These are phyloP conservation scores for Danio albolineatus DNA, from an alignment of 2,797 vertebrate species.

Conservation along the genomic window DNA sequence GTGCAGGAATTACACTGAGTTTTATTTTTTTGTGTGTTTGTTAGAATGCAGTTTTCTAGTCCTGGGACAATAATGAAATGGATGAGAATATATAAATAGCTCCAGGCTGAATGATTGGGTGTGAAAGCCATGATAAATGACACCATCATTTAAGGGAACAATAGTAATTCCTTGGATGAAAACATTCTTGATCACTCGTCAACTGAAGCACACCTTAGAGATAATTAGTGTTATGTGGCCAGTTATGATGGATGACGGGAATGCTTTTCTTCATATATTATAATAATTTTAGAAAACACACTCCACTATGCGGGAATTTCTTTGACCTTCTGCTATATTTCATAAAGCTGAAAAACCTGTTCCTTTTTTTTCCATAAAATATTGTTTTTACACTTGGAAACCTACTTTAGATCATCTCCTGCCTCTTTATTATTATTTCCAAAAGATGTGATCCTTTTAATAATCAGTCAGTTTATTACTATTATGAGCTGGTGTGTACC, in stretches of 20 bases:
- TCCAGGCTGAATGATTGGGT: neutral
- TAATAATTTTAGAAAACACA: slow-evolving; percentile 29
- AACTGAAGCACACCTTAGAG: slow-evolving; percentile 37
- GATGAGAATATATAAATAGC: slow-evolving; percentile 38
- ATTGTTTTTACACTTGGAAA: neutral
- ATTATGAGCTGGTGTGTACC: too few species aligned
- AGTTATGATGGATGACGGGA: slow-evolving; percentile 35
- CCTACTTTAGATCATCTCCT: neutral
- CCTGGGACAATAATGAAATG: slow-evolving; percentile 15
- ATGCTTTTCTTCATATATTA: slow-evolving; percentile 32
- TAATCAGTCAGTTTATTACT: too few species aligned
- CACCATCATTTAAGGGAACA: slow-evolving; percentile 51
- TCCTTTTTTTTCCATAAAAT: slow-evolving; percentile 1
- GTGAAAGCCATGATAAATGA: slow-evolving; percentile 42
- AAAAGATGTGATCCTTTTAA: neutral
- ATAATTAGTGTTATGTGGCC: slow-evolving; percentile 55
- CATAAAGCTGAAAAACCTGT: neutral
- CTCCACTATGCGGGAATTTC: slow-evolving; percentile 1
- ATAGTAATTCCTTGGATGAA: slow-evolving; percentile 60
- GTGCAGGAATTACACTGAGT: slow-evolving; percentile 17
- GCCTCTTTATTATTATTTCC: neutral
- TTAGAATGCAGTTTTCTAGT: slow-evolving; percentile 5
- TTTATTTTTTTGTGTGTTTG: neutral
- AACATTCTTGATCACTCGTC: slow-evolving; percentile 48
- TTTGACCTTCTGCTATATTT: slow-evolving; percentile 36